A percentile compares a stretch with the other conserved stretches of the same genome.
phyloP scores from a whole-genome alignment of 2,113 vertebrate genomes.

The Emydocephalus ijimae region DNA sequence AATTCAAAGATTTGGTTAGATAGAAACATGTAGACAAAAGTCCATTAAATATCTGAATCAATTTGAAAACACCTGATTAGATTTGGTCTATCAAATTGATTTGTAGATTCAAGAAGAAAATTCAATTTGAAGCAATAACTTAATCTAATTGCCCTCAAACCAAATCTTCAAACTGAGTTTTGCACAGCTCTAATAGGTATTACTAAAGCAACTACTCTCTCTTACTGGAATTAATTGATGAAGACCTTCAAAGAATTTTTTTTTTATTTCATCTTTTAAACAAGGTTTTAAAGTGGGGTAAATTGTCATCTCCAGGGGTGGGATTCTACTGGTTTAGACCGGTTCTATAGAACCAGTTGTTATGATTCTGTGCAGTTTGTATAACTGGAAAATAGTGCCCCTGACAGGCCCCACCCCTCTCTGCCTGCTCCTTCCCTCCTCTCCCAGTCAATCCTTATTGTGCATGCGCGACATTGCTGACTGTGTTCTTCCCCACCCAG shows the following conservation, averaged over 20 bases:
- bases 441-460: too few species aligned
- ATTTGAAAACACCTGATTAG: background rate
- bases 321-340: too few species aligned
- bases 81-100: background rate
- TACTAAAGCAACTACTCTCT: background rate
- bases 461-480: too few species aligned
- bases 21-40: background rate
- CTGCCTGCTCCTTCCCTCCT: too few species aligned
- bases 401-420: too few species aligned
- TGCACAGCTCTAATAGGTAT: background rate
- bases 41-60: background rate
- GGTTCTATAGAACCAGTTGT: too few species aligned
- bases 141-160: background rate
- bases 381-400: too few species aligned
- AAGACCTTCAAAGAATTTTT: background rate
- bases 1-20: background rate
- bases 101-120: background rate
- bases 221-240: background rate
- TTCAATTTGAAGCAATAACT: background rate
- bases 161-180: background rate
- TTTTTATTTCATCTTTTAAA: background rate
- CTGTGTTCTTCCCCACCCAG: too few species aligned
- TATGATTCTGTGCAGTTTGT: too few species aligned
- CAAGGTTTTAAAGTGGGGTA: background rate
- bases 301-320: background rate